A percentile compares a stretch with the other conserved stretches of the same genome.
Conservation (phyloP, 1,140 invertebrate species). For the Bactericera cockerelli region DNA sequence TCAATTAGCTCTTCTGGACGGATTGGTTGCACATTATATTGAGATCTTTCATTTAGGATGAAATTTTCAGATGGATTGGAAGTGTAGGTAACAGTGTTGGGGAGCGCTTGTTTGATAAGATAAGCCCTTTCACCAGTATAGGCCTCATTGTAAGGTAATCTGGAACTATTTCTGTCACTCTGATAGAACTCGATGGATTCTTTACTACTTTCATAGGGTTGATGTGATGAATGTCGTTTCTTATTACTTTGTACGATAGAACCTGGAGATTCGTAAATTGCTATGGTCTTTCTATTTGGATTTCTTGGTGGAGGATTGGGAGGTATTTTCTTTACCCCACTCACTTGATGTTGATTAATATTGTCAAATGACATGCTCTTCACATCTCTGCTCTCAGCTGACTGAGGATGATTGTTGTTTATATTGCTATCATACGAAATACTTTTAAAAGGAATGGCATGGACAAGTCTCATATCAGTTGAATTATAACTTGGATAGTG, state of each 20-base stretch:
- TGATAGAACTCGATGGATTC: constrained; percentile 22
- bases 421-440: constrained; percentile 24
- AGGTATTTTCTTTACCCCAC: constrained; percentile 29
- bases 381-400: neutral
- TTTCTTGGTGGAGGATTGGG: constrained; percentile 55
- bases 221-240: constrained; percentile 10
- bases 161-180: constrained; percentile 22
- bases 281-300: constrained; percentile 38
- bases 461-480: constrained; percentile 6
- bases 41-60: neutral
- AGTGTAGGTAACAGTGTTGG: neutral
- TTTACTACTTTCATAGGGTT: constrained; percentile 35
- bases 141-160: constrained; percentile 22
- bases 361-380: constrained; percentile 1
- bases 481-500: constrained; percentile 1
- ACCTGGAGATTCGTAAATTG: constrained; percentile 27
- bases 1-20: no score
- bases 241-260: constrained; percentile 22
- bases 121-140: constrained; percentile 4
- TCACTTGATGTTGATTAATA: constrained; percentile 27
- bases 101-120: neutral
- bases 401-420: neutral
- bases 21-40: no score
- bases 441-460: constrained; percentile 15
- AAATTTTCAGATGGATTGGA: neutral